Base-by-base conservation (phyloP, 2,113 vertebrate species). In the Rhizomys pruinosus region DNA sequence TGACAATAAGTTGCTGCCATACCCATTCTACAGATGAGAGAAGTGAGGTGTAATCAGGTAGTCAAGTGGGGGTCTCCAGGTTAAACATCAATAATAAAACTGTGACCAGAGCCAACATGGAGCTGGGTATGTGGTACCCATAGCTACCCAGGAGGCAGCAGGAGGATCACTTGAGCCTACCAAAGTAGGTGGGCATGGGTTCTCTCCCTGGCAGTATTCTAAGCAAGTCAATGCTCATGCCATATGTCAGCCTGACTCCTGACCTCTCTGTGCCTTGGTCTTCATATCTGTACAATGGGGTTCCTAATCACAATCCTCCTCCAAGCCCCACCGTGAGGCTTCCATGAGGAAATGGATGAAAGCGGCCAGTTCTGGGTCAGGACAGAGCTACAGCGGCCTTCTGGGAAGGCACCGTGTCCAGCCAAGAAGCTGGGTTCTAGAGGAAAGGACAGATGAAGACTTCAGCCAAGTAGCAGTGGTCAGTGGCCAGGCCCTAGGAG, bases 301-400 rank as follows among this genome's bases (percentile, higher is more conserved):
- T 2, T 19, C 55, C 39, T 3, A 55, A 32, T 2, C 61, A 52
- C 2, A 37, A 63, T 55, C 34, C 59, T 59, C n/a, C 74, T 85
- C 74, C 55, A 74, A 85, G 68, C 55, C 82, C 90, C 61, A 39
- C 1, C 6, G 32, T 52, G 52, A 86, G 77, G 44, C 29, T 59
- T 85, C 29, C 3, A 1, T 44, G 74, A 86, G 29, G 23, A 86
- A 57, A 9, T 0, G 15, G 55, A 25, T 55, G 59, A 74, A 84
- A 34, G 55, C 7, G 16, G 44, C 92, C 73, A 69, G 68, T 73
- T 84, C 72, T 3, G 17, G 73, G 52, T 81, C 68, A 37, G 0
- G 55, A 13, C 29, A 1, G 9, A 4, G 25, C 27, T 27, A 25
- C 4, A 0, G 7, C 0, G 3, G 44, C 32, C 29, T 64, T 72